Evolutionary conservation across 2,888 invertebrate genomes (phyloP), one percentile per base, ranked within the genome.

Genomic region (Heliconius cydno): DNA sequence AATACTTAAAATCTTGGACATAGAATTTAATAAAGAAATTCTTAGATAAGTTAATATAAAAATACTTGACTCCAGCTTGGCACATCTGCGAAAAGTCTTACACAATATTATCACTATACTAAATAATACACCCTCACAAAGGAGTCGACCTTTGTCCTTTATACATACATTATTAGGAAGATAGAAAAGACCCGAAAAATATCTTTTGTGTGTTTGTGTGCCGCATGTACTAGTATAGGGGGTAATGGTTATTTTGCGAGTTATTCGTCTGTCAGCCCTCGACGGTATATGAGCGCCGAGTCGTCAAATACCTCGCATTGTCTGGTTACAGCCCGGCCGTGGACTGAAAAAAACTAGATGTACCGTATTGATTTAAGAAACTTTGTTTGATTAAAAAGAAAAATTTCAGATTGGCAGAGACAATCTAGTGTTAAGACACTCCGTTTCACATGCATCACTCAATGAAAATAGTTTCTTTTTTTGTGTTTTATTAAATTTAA

Each of bases 241-340:
- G 77, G 83, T 84, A 88, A 90, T 88, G 86, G 87, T 87, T 86
- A 89, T 85, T 89, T 88, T 86, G 89, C 86, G 87, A 88, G 85
- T 86, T 88, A 88, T 90, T 89, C 87, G 88, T 89, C 87, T 81
- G 83, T 83, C 87, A 85, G 84, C 83, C 79, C 78, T 83, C 79
- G 84, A 84, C 85, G 86, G 84, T 87, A 85, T 86, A 87, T 86
- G 84, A 79, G 81, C 79, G 77, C 68, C 65, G 82, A 80, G 85
- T 84, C 84, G 86, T 87, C 86, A 86, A 87, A 88, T 88, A 84
- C 85, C 84, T 85, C 79, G 84, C 86, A 84, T 84, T 86, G 88
- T 87, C 87, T 88, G 86, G 86, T 84, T 80, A 25, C 52, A 71
- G 65, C 74, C 83, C 85, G 84, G 83, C 67, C 77, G 77, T 83